Evolutionary conservation across 30 jellyfish, hydroid and myxozoan genomes (phyloP).

Genomic region (Nemopilema nomurai): DNA sequence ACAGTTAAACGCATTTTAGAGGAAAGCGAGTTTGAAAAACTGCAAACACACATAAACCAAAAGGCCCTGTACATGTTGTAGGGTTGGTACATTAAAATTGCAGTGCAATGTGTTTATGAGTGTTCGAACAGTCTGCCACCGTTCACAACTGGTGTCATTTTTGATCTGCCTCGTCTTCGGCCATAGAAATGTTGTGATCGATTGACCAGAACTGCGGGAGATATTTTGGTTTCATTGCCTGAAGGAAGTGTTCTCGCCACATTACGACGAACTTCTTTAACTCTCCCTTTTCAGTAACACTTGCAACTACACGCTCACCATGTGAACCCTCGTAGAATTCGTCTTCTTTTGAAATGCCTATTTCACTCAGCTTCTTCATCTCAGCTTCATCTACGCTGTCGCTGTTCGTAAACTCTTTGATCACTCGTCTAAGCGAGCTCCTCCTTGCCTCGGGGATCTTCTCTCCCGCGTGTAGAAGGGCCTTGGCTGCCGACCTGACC

Average conservation of each 20-base stretch:
- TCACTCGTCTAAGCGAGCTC: constrained; percentile 21
- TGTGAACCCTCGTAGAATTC: constrained; percentile 65
- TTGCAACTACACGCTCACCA: constrained; percentile 85
- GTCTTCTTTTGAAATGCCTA: constrained; percentile 51
- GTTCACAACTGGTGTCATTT: background rate
- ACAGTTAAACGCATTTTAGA: background rate
- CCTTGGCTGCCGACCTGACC: constrained; percentile 96
- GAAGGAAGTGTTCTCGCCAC: constrained; percentile 94
- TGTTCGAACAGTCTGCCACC: no score
- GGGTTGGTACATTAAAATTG: no score
- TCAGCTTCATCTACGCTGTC: constrained; percentile 28
- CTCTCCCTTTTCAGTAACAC: constrained; percentile 31
- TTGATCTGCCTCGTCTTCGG: background rate
- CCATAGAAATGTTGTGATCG: constrained; percentile 66
- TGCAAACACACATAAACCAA: background rate
- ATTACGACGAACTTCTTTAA: constrained; percentile 69
- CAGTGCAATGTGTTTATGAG: no score
- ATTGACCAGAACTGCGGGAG: constrained; percentile 88
- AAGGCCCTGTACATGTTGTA: background rate
- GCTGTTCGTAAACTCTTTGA: constrained; percentile 34
- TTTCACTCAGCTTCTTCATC: constrained; percentile 46
- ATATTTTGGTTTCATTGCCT: constrained; percentile 79
- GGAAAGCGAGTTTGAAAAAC: background rate
- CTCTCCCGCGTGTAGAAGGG: constrained; percentile 55
- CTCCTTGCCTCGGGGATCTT: constrained; percentile 75